Evolutionary conservation across 2,888 invertebrate genomes (phyloP).

Genomic region (Synanthedon vespiformis): DNA sequence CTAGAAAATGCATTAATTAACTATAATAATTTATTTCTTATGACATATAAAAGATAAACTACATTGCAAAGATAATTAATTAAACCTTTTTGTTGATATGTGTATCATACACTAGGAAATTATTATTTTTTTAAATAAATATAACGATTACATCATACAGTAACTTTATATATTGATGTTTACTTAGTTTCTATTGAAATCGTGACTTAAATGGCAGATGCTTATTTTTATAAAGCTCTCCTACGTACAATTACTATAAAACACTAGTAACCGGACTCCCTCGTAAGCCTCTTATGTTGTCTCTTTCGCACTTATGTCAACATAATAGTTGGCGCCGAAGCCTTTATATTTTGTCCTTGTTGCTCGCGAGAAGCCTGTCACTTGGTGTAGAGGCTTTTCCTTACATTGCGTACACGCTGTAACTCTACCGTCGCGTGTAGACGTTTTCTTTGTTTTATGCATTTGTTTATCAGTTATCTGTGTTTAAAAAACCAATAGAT

Average conservation of each 20-base stretch:
- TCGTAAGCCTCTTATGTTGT: slow-evolving; percentile 42
- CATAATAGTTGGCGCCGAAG: slow-evolving; percentile 38
- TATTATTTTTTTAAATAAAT: no score
- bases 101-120: no score
- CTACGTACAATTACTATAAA: slow-evolving; percentile 33
- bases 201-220: neutral
- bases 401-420: slow-evolving; percentile 39
- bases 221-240: neutral
- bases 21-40: no score
- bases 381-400: slow-evolving; percentile 26
- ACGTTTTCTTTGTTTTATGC: slow-evolving; percentile 16
- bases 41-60: no score
- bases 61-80: no score
- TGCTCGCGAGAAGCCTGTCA: slow-evolving; percentile 51
- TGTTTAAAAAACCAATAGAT: neutral
- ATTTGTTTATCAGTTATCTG: neutral
- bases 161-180: no score
- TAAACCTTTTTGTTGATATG: no score
- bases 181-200: neutral
- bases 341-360: slow-evolving; percentile 49
- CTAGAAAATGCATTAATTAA: no score
- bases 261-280: slow-evolving; percentile 62
- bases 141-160: no score
- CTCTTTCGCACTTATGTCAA: slow-evolving; percentile 33
- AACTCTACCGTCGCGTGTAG: slow-evolving; percentile 46